Evolutionary conservation across 1,140 invertebrate species (phyloP), one percentile per base, ranked within the genome.

Genomic region (Lerema accius): DNA sequence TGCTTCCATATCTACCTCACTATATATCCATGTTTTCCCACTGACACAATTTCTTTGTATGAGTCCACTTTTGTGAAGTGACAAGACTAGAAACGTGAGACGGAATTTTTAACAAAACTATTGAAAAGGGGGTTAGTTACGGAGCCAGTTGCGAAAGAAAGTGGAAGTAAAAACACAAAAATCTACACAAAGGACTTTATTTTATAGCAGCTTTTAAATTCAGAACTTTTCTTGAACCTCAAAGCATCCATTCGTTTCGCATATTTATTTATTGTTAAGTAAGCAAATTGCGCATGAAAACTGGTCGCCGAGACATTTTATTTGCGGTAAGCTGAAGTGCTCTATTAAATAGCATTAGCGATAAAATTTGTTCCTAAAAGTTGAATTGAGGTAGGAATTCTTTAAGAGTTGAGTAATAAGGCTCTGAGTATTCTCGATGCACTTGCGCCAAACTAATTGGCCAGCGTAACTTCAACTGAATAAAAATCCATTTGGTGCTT

Each of bases 21-120:
- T 49, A 10, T 32, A 15, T 32, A 69, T 70, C 35, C n/a, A 37
- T n/a, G 35, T 37, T 37, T 72, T 66, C 70, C 63, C 64, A 74
- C 72, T 80, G 78, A 80, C 76, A 80, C 71, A 76, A 76, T 74
- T 80, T 78, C 76, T 80, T 80, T 80, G 78, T 77, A 65, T 67
- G 73, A 69, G 50, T 65, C 63, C 64, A 75, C 75, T 78, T 66
- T 77, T 71, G 69, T 64, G 71, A 72, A 71, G 69, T 71, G 65
- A 58, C 63, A 32, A 49, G 63, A 63, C 65, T 56, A 73, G 61
- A 64, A 37, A 42, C 58, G 40, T 62, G 65, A 61, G 56, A 48
- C 63, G 50, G 49, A 62, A 72, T 69, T 70, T 63, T 71, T 65
- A 63, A 67, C 56, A 37, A 26, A 58, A 45, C 35, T 28, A 14